Base-by-base conservation (phyloP, 2,113 vertebrate genomes). In the Hippocampus zosterae region DNA sequence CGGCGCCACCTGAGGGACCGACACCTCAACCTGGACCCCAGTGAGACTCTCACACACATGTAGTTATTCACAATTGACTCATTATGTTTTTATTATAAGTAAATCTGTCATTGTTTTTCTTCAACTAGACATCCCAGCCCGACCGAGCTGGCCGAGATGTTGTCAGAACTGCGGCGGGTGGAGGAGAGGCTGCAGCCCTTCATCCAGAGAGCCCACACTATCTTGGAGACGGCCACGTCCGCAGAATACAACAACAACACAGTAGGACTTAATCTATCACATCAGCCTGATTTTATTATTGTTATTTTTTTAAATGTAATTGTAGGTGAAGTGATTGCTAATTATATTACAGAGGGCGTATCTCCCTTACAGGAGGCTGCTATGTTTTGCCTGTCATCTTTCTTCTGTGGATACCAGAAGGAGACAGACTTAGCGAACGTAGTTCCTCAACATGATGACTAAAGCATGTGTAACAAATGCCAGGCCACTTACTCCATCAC, bases 101-200 rank as follows among this genome's bases (percentile, higher is more conserved):
- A 11, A 7, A 18, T 67, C 8, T 41, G 21, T 15, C 21, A 23
- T 55, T 23, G 3, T 60, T 29, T 7, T 29, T 16, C 27, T 21
- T 61, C 40, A 11, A 33, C 7, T 81, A 96, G 95, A 80, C 94
- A 95, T 55, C 95, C 95, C 2, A 94, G 93, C 50, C 95, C 95
- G 0, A 85, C 85, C 0, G 95, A 97, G 78, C 89, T 94, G 6
- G 92, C 94, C 0, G 94, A 95, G 81, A 93, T 97, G 73, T 81
- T 97, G 60, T 92, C 93, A 65, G 94, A 95, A 77, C 88, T 96
- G 2, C 92, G 92, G 25, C 77, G 94, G 50, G 91, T 95, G 42
- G 94, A 96, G 79, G 92, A 92, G 77, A 81, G 94, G 53, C 93
- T 97, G 37, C 93, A 95, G 76, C 95, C 95, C 6, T 96, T 95